phyloP scores from a whole-genome alignment of 1,140 invertebrate species.

The Pseudobourletiella spinata region DNA sequence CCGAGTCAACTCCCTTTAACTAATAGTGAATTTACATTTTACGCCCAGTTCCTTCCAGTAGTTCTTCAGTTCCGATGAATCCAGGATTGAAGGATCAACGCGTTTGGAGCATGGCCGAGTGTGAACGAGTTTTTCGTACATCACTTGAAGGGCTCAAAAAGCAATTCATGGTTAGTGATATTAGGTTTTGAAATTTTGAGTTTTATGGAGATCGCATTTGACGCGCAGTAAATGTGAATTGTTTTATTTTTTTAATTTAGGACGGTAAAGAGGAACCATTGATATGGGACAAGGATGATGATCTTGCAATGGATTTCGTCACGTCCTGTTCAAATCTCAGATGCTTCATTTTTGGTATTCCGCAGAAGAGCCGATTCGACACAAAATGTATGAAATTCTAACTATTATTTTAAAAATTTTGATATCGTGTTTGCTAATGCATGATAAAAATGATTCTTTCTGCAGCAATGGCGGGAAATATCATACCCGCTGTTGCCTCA shows the following conservation, averaged over 20 bases:
- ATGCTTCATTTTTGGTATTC: conserved; percentile 82
- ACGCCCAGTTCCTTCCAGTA: conserved; percentile 47
- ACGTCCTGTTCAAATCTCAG: conserved; percentile 89
- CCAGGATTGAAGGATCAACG: conserved; percentile 61
- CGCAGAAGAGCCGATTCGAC: conserved; percentile 78
- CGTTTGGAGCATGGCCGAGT: conserved; percentile 70
- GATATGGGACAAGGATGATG: conserved; percentile 97
- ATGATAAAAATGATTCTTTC: conserved; percentile 22
- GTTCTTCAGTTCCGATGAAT: conserved; percentile 38
- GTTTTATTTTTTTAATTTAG: neutral
- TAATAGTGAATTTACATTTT: no score
- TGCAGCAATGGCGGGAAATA: conserved; percentile 93
- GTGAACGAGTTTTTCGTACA: conserved; percentile 62
- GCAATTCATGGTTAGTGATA: conserved; percentile 47
- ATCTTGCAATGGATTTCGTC: conserved; percentile 90
- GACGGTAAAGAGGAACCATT: conserved; percentile 53
- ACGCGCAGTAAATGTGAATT: no score
- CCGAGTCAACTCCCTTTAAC: no score
- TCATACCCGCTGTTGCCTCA: conserved; percentile 97
- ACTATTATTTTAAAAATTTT: conserved; percentile 43
- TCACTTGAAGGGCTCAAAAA: conserved; percentile 60
- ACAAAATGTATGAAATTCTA: conserved; percentile 97
- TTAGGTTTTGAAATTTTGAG: no score
- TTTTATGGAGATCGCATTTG: no score
- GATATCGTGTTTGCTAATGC: conserved; percentile 17